Base-by-base conservation (phyloP, 2,797 vertebrate genomes). In the Sebastes cheni region DNA sequence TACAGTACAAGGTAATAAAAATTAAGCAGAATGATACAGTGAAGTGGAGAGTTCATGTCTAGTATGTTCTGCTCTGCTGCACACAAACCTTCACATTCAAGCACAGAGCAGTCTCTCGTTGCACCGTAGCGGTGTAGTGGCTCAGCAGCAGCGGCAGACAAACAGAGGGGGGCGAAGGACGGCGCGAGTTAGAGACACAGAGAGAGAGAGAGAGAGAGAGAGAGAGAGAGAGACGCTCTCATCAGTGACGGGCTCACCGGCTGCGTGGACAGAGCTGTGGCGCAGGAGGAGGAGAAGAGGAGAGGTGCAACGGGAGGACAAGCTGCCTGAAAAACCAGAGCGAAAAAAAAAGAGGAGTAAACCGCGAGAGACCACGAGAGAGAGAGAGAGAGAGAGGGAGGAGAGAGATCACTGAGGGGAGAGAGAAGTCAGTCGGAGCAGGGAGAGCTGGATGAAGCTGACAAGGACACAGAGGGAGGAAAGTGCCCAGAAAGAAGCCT, bases 261-360 rank as follows among this genome's bases (percentile, higher is more conserved):
- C 87, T 91, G 89, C 66, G 58, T 82, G 92, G 88, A 92, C 89
- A 32, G 88, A 90, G 84, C 90, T 82, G 87, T 86, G 90, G 91
- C 75, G 90, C 93, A 87, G 89, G 87, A 86, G 85, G 91, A 91
- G 69, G 72, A 82, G 81, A 84, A 85, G 27, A 42, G 88, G 62
- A 81, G 88, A 81, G 86, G 84, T 85, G 85, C 85, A 72, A 69
- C 65, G 81, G 79, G 82, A 90, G 89, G 73, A 88, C 85, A 83
- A 82, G 81, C 87, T 72, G 86, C 77, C 36, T 75, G 77, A 0
- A 81, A 82, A 84, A 87, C 50, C 55, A 13, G 80, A 72, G 67
- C 72, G 29, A 20, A 55, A 67, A 56, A 56, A 55, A 67, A 56
- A 67, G 54, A 67, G 72, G 76, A 82, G 77, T 58, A 79, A 77